phyloP scores from a whole-genome alignment of 2,113 vertebrate species.

The Hydrochoerus hydrochaeris region DNA sequence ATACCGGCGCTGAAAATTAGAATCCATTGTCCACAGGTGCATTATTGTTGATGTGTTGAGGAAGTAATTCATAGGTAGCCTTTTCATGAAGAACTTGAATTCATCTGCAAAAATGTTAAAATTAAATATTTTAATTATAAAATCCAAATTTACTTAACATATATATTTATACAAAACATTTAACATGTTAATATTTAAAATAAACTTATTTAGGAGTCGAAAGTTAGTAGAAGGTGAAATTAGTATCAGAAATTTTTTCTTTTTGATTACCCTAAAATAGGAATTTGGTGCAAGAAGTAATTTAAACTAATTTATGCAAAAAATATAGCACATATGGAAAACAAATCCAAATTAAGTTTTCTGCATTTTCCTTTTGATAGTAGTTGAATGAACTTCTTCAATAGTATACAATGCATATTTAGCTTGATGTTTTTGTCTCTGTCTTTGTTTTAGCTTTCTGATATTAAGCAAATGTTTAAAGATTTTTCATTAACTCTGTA shows the following conservation, averaged over 20 bases:
- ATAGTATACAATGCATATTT: not conserved
- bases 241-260: not conserved
- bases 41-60: conserved; percentile 95
- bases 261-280: not conserved
- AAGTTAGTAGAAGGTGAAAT: not conserved
- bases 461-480: not conserved
- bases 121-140: conserved; percentile 38
- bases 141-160: not conserved
- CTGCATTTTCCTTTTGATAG: not conserved
- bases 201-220: not conserved
- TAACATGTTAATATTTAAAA: not conserved
- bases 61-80: conserved; percentile 95
- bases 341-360: not conserved
- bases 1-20: conserved; percentile 94
- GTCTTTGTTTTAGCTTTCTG: not conserved
- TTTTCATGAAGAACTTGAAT: conserved; percentile 95
- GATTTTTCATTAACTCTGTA: not conserved
- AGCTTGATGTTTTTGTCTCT: not conserved
- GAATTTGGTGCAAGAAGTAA: not conserved
- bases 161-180: not conserved
- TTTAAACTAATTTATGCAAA: not conserved
- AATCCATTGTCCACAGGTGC: conserved; percentile 96
- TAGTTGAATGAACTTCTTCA: not conserved
- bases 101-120: conserved; percentile 89
- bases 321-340: not conserved